Conservation (phyloP, 2,888 invertebrate genomes). For the Andrena bicolor region DNA sequence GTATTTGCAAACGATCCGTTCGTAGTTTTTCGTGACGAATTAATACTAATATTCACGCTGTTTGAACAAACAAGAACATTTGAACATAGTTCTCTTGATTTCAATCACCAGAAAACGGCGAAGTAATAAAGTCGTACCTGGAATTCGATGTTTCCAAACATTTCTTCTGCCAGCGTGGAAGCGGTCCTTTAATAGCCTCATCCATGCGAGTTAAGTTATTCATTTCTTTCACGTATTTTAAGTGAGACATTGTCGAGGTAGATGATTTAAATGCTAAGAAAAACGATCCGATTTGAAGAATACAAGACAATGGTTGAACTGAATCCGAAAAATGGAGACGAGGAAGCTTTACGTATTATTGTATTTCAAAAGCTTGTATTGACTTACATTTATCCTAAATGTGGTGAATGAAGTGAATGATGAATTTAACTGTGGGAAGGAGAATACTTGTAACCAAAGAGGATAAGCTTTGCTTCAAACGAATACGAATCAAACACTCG, state of each 20-base stretch:
- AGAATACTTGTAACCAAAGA: not conserved
- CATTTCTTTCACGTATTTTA: slow-evolving; percentile 92
- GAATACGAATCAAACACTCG: slow-evolving; percentile 8
- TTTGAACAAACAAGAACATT: not conserved
- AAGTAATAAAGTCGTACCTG: slow-evolving; percentile 71
- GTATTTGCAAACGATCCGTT: slow-evolving; percentile 80
- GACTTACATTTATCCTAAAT: not conserved
- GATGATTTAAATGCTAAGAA: not conserved
- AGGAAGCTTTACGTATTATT: not conserved
- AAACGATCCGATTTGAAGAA: not conserved
- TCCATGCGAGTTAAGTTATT: slow-evolving; percentile 92
- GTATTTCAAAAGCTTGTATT: slow-evolving; percentile 1
- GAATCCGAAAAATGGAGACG: not conserved
- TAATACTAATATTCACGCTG: slow-evolving; percentile 88
- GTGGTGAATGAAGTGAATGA: not conserved
- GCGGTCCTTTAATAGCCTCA: slow-evolving; percentile 92
- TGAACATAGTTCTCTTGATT: not conserved
- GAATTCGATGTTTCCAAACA: slow-evolving; percentile 87
- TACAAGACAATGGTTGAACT: not conserved
- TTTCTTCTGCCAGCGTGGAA: slow-evolving; percentile 92
- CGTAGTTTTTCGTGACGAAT: slow-evolving; percentile 88
- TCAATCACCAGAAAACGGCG: not conserved
- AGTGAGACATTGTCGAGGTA: slow-evolving; percentile 89
- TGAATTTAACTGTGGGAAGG: not conserved
- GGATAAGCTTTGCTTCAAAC: not conserved